phyloP scores from a whole-genome alignment of 2,888 invertebrate species.

The Agrotis ipsilon region DNA sequence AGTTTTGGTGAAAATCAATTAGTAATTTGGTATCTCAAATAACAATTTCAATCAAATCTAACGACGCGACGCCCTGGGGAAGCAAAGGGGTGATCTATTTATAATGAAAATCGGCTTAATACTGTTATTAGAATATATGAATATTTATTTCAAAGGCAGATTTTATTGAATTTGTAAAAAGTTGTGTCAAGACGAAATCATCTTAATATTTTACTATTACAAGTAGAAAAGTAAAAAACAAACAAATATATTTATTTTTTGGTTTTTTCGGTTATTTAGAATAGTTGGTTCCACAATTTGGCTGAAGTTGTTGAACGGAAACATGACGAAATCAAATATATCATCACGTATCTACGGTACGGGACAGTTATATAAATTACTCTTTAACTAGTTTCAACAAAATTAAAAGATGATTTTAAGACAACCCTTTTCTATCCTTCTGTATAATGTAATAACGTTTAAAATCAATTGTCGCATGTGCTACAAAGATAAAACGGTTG shows the following conservation, averaged over 20 bases:
- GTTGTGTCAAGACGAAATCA: background rate
- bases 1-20: background rate
- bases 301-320: too few relatives aligned
- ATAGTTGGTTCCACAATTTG: too few relatives aligned
- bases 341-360: too few relatives aligned
- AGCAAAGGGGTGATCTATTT: conserved; percentile 16
- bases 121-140: conserved; percentile 19
- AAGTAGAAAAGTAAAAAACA: background rate
- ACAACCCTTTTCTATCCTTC: background rate
- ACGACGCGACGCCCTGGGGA: conserved; percentile 15
- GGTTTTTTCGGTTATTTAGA: too few relatives aligned
- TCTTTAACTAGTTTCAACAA: background rate
- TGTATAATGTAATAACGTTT: background rate
- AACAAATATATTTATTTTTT: background rate
- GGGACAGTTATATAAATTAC: too few relatives aligned
- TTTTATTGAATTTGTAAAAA: background rate
- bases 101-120: conserved; percentile 13
- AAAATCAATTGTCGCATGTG: conserved; percentile 22
- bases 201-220: background rate
- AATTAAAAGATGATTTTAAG: background rate
- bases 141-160: background rate
- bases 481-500: conserved; percentile 40
- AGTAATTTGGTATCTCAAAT: conserved; percentile 19
- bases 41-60: conserved; percentile 17
- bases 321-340: too few relatives aligned